Base-by-base conservation (phyloP, 1,140 invertebrate species). In the Lordiphosa collinella region DNA sequence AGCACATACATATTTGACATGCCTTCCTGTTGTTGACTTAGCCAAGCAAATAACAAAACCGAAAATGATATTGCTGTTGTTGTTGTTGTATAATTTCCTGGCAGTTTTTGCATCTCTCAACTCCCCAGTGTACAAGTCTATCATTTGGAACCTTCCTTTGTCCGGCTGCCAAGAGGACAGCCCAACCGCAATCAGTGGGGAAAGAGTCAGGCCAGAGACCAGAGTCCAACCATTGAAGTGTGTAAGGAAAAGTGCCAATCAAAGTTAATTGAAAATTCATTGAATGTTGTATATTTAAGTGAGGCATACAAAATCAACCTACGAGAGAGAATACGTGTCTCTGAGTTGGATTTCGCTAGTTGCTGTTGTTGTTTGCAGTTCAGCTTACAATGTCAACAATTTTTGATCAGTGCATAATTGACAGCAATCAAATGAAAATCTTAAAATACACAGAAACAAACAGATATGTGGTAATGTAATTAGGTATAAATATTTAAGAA, bases 241-340 rank as follows among this genome's bases (percentile, higher is more conserved):
- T 56, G 57, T 72, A 72, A 76, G 76, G 71, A 82, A 82, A 82
- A 82, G 76, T 82, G 76, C 67, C 76, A 82, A 82, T 82, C 78
- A 82, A 82, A 82, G 78, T 84, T 82, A 78, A 84, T 82, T 82
- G 78, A 82, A 82, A 84, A 84, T 82, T 82, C 76, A 82, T 82
- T 82, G 76, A 82, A 82, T 82, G 66, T 60, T 82, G 76, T 82
- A 82, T 80, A 80, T 80, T 80, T 82, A 76, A 80, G 76, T 71
- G 63, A 66, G 71, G 41, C 65, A 58, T 50, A 79, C 68, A 79
- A 75, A 67, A 75, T 69, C 69, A 75, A 59, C 56, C 52, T 44
- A 66, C 61, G 43, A 38, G 41, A 49, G 54, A 37, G 32, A 41
- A 49, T 58, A 34, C 32, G 25, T 52, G 22, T 37, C 32, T 47